Percentiles rank a stretch among this genome's conserved stretches.
Evolutionary conservation across 1,140 invertebrate species (phyloP).

Genomic region (Zaprionus davidi): DNA sequence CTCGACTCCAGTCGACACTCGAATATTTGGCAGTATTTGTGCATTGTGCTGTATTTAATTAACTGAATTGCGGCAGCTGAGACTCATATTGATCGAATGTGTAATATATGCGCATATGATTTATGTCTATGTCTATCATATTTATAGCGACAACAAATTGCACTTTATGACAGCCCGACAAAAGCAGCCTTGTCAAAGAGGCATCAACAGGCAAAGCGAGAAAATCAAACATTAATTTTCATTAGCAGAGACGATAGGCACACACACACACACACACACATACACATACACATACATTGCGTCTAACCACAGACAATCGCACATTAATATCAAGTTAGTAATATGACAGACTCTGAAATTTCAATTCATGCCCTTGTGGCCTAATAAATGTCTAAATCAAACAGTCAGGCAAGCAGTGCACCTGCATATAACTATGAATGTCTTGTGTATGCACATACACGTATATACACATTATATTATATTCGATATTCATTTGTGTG

Average conservation of each 20-base stretch:
- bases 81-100: slow-evolving; percentile 15
- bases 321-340: slow-evolving; percentile 1
- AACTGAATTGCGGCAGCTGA: slow-evolving; percentile 32
- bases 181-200: slow-evolving; percentile 10
- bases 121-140: slow-evolving; percentile 5
- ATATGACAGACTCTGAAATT: slow-evolving; percentile 23
- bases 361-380: slow-evolving; percentile 26
- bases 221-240: slow-evolving; percentile 68
- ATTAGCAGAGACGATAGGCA: slow-evolving; percentile 45
- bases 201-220: slow-evolving; percentile 14
- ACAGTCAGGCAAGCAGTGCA: slow-evolving; percentile 27
- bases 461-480: too few species aligned
- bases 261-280: slow-evolving; percentile 1
- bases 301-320: neutral
- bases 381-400: slow-evolving; percentile 53
- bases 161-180: slow-evolving; percentile 36
- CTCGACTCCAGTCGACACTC: neutral
- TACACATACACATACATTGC: neutral
- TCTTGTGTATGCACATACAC: neutral
- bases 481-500: neutral
- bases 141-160: slow-evolving; percentile 32
- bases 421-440: neutral
- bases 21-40: neutral
- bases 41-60: slow-evolving; percentile 49
- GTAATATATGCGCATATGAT: neutral